Evolutionary conservation across 2,797 vertebrate genomes (phyloP).

Genomic region (Heteromormyrus szaboi): DNA sequence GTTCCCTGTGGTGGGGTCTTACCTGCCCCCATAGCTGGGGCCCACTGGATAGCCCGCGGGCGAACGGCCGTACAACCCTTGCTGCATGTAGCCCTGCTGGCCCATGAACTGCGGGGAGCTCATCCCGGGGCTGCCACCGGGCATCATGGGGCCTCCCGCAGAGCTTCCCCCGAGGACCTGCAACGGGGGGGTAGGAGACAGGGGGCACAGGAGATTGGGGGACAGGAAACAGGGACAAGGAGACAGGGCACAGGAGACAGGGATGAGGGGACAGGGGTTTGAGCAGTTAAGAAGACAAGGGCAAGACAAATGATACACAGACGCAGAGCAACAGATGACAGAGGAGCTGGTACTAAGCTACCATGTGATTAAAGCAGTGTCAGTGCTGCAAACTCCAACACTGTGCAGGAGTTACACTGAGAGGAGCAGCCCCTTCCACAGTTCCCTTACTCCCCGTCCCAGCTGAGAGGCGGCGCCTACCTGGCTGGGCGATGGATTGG

Average conservation of each 20-base stretch:
- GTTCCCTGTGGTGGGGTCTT: background rate
- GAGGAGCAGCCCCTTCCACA: background rate
- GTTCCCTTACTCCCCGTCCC: background rate
- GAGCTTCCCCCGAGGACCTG: slow-evolving; percentile 71
- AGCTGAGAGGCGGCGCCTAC: slow-evolving; percentile 45
- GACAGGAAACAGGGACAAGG: too few species aligned
- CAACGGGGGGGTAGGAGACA: background rate
- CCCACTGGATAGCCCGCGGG: slow-evolving; percentile 49
- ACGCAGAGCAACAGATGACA: background rate
- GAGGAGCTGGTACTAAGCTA: background rate
- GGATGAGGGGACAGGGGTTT: background rate
- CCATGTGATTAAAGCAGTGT: background rate
- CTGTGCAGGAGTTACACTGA: background rate
- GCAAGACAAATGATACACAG: background rate
- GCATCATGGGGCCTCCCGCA: slow-evolving; percentile 72
- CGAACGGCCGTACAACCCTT: slow-evolving; percentile 68
- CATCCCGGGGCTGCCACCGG: slow-evolving; percentile 68
- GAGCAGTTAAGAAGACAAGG: background rate
- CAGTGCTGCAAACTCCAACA: background rate
- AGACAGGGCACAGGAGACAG: too few species aligned
- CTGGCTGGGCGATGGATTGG: slow-evolving; percentile 85
- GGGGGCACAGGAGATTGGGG: too few species aligned
- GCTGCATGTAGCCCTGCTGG: slow-evolving; percentile 77
- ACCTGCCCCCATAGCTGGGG: slow-evolving; percentile 53
- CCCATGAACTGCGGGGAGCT: slow-evolving; percentile 72